phyloP scores from a whole-genome alignment of 2,797 vertebrate species.

The Anolis apletophallus region DNA sequence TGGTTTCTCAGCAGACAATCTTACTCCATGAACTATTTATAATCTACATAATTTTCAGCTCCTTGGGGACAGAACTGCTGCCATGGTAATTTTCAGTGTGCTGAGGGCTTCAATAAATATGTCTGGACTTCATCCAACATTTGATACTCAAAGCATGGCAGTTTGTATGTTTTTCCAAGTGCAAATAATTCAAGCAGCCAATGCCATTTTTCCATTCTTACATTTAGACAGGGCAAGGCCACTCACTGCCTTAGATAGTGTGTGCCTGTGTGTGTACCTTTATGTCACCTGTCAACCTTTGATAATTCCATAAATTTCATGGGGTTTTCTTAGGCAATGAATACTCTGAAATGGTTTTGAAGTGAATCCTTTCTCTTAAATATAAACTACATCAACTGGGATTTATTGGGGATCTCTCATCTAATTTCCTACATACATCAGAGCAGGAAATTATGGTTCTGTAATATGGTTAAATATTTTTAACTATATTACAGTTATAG shows the following conservation, averaged over 20 bases:
- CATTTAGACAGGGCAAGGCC: not conserved
- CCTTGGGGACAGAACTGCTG: slow-evolving; percentile 51
- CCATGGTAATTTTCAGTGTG: slow-evolving; percentile 35
- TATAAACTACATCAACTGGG: too few species aligned
- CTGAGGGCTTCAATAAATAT: slow-evolving; percentile 62
- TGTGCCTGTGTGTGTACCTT: too few species aligned
- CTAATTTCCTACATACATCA: too few species aligned
- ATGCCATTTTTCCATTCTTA: not conserved
- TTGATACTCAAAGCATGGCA: slow-evolving; percentile 34
- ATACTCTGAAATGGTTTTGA: too few species aligned
- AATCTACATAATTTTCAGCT: slow-evolving; percentile 47
- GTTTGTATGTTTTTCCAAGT: slow-evolving; percentile 41
- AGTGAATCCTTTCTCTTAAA: too few species aligned
- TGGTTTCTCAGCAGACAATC: slow-evolving; percentile 49
- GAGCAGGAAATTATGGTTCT: too few species aligned
- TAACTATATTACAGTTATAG: too few species aligned
- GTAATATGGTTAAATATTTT: too few species aligned
- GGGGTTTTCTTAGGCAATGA: too few species aligned
- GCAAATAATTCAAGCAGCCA: not conserved
- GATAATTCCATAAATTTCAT: too few species aligned
- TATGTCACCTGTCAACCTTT: too few species aligned
- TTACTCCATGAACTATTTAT: slow-evolving; percentile 55
- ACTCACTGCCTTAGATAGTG: not conserved
- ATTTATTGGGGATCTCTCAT: too few species aligned
- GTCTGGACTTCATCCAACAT: slow-evolving; percentile 43